phyloP scores from a whole-genome alignment of 2,113 vertebrate genomes.

The Tricholaema leucomelas region DNA sequence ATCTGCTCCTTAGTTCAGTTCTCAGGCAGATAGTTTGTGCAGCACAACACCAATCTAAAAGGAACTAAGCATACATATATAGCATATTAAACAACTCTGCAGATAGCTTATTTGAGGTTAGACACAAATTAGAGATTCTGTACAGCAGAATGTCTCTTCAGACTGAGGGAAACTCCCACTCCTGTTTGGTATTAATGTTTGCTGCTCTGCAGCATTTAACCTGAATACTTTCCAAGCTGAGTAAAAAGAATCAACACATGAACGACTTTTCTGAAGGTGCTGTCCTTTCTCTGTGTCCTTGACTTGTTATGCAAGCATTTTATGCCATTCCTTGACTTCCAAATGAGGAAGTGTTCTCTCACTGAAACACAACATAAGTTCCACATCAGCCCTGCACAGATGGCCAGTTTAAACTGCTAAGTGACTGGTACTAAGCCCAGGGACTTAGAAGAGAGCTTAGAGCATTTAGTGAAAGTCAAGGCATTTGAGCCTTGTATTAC shows the following conservation, averaged over 20 bases:
- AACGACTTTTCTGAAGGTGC: neutral
- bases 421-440: neutral
- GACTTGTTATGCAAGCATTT: neutral
- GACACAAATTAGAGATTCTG: neutral
- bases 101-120: neutral
- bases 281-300: neutral
- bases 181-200: neutral
- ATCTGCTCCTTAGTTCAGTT: neutral
- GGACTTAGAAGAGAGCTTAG: neutral
- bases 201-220: neutral
- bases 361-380: neutral
- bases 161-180: neutral
- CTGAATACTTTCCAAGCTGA: neutral
- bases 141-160: neutral
- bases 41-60: neutral
- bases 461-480: neutral
- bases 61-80: rapidly evolving
- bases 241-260: neutral
- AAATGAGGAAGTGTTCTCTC: neutral
- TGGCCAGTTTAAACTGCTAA: neutral
- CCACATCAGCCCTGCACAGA: neutral
- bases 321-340: neutral
- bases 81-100: neutral
- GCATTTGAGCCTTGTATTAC: neutral
- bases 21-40: neutral